Evolutionary conservation across 2,888 invertebrate genomes (phyloP).

Genomic region (Ectemnius lituratus): DNA sequence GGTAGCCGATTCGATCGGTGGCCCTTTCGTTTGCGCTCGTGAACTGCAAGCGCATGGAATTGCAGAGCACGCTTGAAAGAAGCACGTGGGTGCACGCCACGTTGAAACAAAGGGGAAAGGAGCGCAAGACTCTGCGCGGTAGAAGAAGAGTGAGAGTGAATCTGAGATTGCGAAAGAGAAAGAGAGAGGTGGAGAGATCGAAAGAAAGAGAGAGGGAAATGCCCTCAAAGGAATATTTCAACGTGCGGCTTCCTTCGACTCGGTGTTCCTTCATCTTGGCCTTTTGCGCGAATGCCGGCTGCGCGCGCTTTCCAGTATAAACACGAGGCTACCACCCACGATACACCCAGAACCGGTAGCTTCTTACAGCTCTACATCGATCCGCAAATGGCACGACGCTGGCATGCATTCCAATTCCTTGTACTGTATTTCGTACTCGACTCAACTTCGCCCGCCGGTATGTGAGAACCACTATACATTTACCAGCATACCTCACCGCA

Average conservation of each 20-base stretch:
- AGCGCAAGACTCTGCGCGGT: conserved; percentile 12
- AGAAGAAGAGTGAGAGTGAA: conserved; percentile 20
- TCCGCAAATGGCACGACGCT: no score
- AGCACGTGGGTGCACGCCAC: conserved; percentile 5
- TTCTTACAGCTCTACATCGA: conserved; percentile 7
- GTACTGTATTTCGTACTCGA: no score
- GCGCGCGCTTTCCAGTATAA: conserved; percentile 35
- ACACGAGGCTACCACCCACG: conserved; percentile 20
- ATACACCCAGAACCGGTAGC: conserved; percentile 18
- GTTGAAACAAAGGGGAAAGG: conserved; percentile 5
- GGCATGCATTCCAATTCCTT: no score
- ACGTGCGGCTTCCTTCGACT: conserved; percentile 17
- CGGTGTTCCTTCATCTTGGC: conserved; percentile 6
- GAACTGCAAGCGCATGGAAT: background rate
- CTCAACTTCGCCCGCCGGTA: no score
- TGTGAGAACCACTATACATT: no score
- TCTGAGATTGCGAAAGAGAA: conserved; percentile 10
- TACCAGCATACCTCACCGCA: no score
- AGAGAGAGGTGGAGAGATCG: conserved; percentile 14
- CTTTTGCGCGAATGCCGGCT: background rate
- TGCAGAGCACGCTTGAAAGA: background rate
- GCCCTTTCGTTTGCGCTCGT: no score
- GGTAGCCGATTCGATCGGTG: no score
- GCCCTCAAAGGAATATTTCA: conserved; percentile 1
- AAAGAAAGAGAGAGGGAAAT: background rate